Evolutionary conservation across 1,140 invertebrate species (phyloP).

Genomic region (Aphaenogaster ashmeadi): DNA sequence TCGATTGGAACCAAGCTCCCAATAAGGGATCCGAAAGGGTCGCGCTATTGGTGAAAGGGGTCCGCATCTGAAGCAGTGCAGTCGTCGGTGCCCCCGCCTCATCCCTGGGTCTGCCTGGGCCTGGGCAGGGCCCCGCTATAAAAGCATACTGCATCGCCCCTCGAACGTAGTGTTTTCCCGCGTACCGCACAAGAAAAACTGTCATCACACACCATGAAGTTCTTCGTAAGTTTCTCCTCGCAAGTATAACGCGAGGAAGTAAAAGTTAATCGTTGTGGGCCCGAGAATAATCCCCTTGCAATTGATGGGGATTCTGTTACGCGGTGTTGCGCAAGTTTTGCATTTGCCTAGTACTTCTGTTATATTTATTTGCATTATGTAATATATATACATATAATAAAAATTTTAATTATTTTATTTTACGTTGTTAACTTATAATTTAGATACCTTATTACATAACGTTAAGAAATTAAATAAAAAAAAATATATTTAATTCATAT

Average conservation of each 20-base stretch:
- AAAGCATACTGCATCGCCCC: conserved; percentile 85
- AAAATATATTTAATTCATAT: background rate
- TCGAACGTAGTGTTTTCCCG: conserved; percentile 84
- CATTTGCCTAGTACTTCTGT: background rate
- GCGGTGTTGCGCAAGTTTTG: conserved; percentile 20
- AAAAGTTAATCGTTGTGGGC: conserved; percentile 13
- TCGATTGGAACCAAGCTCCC: conserved; percentile 23
- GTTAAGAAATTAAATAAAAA: conserved; percentile 11
- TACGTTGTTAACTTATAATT: background rate
- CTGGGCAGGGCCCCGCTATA: conserved; percentile 85
- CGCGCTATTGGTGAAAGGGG: conserved; percentile 83
- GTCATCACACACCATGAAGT: conserved; percentile 82
- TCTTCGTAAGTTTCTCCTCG: conserved; percentile 84
- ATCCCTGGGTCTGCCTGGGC: conserved; percentile 78
- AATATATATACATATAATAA: background rate
- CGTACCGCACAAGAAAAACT: conserved; percentile 84
- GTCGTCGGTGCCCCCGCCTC: conserved; percentile 81
- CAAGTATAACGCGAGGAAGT: conserved; percentile 21
- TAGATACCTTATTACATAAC: background rate
- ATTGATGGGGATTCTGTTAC: background rate
- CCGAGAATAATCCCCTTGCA: conserved; percentile 15
- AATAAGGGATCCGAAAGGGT: conserved; percentile 82
- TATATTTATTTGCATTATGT: background rate
- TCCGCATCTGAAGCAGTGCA: conserved; percentile 78
- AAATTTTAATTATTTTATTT: background rate